phyloP scores from a whole-genome alignment of 1,140 invertebrate species.

The Lineus longissimus region DNA sequence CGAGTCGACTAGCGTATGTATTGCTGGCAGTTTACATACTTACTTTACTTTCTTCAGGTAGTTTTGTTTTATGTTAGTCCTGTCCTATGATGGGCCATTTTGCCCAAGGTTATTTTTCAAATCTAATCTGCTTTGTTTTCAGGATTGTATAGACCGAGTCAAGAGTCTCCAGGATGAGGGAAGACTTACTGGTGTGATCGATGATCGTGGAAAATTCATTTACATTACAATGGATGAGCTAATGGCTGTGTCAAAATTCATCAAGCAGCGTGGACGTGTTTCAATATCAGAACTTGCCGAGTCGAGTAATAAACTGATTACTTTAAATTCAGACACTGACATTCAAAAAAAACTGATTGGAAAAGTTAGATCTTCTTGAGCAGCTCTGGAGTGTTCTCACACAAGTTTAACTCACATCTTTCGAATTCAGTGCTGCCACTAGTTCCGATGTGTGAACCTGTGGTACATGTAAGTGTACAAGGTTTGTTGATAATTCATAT shows the following conservation, averaged over 20 bases:
- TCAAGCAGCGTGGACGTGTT: slow-evolving; percentile 89
- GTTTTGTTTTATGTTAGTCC: background rate
- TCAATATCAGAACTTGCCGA: slow-evolving; percentile 90
- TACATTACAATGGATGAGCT: slow-evolving; percentile 91
- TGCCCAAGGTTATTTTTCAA: background rate
- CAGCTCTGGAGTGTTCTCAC: too few species aligned
- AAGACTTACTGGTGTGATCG: slow-evolving; percentile 79
- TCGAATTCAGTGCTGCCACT: too few species aligned
- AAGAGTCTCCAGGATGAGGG: slow-evolving; percentile 78
- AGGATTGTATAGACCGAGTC: slow-evolving; percentile 66
- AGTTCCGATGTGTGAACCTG: too few species aligned
- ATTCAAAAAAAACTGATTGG: slow-evolving; percentile 5
- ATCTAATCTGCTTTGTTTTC: slow-evolving; percentile 15
- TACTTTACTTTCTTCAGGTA: too few species aligned
- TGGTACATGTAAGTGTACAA: too few species aligned
- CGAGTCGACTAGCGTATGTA: too few species aligned
- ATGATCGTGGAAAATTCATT: slow-evolving; percentile 98
- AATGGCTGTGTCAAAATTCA: slow-evolving; percentile 89
- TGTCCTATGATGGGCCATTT: background rate
- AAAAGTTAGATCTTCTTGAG: background rate
- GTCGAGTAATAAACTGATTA: slow-evolving; percentile 89
- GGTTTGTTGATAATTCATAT: too few species aligned
- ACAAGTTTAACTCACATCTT: too few species aligned
- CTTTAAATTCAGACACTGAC: slow-evolving; percentile 59
- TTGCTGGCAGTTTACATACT: too few species aligned